A percentile compares a stretch with the other conserved stretches of the same genome.
These are phyloP conservation scores for Meandrusa payeni DNA, from an alignment of 2,888 invertebrate species.

Conservation along the genomic window DNA sequence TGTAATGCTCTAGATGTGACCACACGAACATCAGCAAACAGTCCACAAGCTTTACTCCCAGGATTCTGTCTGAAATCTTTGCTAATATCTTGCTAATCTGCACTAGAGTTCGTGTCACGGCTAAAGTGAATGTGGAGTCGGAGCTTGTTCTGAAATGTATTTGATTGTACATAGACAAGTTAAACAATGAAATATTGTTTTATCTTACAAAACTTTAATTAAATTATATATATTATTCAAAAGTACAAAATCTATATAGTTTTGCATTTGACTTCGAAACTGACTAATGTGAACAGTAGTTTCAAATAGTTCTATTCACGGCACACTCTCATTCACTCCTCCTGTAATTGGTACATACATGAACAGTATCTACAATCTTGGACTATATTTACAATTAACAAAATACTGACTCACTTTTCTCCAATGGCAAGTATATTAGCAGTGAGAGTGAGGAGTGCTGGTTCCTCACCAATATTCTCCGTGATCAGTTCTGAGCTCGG, in stretches of 20 bases:
- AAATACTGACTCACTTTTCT: conserved; percentile 46
- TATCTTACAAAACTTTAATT: too few relatives aligned
- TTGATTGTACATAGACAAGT: too few relatives aligned
- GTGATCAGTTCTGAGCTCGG: conserved; percentile 35
- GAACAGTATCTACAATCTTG: too few relatives aligned
- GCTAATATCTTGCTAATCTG: conserved; percentile 47
- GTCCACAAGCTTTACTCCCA: conserved; percentile 36
- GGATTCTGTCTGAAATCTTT: conserved; percentile 13
- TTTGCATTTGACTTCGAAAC: too few relatives aligned
- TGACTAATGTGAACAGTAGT: too few relatives aligned
- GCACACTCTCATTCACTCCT: not conserved
- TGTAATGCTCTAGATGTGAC: conserved; percentile 82
- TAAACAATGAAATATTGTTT: too few relatives aligned
- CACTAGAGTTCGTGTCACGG: conserved; percentile 51
- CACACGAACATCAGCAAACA: conserved; percentile 66
- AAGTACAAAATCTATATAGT: too few relatives aligned
- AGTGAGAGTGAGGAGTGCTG: conserved; percentile 43
- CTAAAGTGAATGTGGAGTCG: conserved; percentile 51
- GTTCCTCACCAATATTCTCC: conserved; percentile 18
- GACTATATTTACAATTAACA: too few relatives aligned
- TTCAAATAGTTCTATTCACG: too few relatives aligned
- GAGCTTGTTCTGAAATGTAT: conserved; percentile 48
- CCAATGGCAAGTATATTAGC: conserved; percentile 49
- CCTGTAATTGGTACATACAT: too few relatives aligned
- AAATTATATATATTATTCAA: too few relatives aligned